Base-by-base conservation (phyloP, 2,888 invertebrate genomes). In the Pegoplata infirma region DNA sequence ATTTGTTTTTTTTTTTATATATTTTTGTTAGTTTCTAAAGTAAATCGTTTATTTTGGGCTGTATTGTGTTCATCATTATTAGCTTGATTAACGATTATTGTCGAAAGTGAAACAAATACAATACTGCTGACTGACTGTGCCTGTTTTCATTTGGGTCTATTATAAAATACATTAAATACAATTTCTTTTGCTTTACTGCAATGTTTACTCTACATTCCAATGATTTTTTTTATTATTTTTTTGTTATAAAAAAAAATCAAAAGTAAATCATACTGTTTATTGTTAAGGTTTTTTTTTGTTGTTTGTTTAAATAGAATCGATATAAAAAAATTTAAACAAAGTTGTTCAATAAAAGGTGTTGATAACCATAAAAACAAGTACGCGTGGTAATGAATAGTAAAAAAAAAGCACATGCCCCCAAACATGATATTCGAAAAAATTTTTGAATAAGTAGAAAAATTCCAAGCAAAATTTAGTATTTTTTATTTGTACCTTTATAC, bases 61-160 rank as follows among this genome's bases (percentile, higher is more conserved):
- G 8, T 36, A 12, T 40, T 40, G 1, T 36, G 36, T 59, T 53
- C 53, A 28, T 71, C 55, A 56, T 72, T 72, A 64, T 72, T 49
- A 56, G 19, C 49, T 72, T 49, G 25, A 64, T 72, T 56, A 49
- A 56, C 72, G 64, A 64, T 72, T 72, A 49, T 64, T 56, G 56
- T 49, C 56, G 72, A 72, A 72, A 72, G 64, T 72, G 72, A 72
- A 72, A 72, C 47, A 72, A 21, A 69, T 55, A 71, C 46, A 16
- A 14, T 46, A 61, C 44, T 46, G n/a, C n/a, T n/a, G n/a, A n/a
- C n/a, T n/a, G n/a, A n/a, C n/a, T 36, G 25, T 46, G 3, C 5
- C 25, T 10, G 44, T 14, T 19, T n/a, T 40, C 6, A n/a, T n/a
- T n/a, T n/a, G n/a, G n/a, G 47, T 46, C 17, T 46, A 61, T 61